Conservation (phyloP, 2,113 vertebrate species). For the Cheirogaleus medius region DNA sequence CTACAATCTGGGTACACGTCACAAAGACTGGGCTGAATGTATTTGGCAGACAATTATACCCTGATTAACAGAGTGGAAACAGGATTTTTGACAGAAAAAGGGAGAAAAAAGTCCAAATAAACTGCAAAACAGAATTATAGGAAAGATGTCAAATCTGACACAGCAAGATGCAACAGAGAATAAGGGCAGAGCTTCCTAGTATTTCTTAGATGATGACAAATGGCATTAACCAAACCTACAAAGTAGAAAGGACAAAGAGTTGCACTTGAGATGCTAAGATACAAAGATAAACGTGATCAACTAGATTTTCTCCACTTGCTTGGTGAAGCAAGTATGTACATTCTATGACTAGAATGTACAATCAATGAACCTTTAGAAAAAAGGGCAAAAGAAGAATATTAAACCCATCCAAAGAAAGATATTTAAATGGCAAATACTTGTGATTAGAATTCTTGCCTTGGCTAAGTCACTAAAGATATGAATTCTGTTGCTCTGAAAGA, state of each 20-base stretch:
- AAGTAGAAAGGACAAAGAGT: background rate
- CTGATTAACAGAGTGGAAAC: background rate
- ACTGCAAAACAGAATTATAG: background rate
- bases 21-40: conserved; percentile 10
- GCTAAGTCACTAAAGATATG: background rate
- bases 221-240: background rate
- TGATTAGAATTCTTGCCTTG: background rate
- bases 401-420: background rate
- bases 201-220: background rate
- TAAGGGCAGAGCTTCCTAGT: background rate
- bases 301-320: background rate
- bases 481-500: conserved; percentile 15
- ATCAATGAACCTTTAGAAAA: background rate
- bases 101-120: background rate
- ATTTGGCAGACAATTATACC: conserved; percentile 33
- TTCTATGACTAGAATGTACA: background rate
- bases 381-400: background rate
- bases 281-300: background rate
- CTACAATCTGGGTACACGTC: background rate
- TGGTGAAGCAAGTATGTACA: background rate
- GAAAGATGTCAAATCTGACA: background rate
- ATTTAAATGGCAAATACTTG: background rate
- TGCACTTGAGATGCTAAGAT: background rate
- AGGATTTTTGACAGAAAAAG: background rate
- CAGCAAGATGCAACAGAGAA: background rate